A percentile compares a stretch with the other conserved stretches of the same genome.
These are phyloP conservation scores for Drosophila rufa DNA, from an alignment of 1,140 invertebrate species.

Conservation along the genomic window DNA sequence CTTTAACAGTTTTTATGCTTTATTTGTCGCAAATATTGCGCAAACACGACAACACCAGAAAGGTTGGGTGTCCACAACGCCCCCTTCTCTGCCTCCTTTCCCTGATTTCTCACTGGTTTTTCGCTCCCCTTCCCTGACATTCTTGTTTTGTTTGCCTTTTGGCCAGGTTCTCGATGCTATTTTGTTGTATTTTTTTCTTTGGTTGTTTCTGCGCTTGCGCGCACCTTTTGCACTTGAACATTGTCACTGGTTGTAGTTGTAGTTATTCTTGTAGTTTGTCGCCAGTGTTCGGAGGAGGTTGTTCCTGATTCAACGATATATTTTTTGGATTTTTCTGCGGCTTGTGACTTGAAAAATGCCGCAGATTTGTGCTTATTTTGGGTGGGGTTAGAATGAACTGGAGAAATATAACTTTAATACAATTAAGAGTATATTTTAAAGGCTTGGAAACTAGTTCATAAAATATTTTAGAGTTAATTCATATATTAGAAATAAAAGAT, in stretches of 20 bases:
- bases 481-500: no score
- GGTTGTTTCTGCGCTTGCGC: constrained; percentile 71
- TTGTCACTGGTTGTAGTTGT: constrained; percentile 49
- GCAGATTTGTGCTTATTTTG: not conserved
- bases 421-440: not conserved
- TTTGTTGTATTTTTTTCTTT: constrained; percentile 8
- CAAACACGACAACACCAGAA: constrained; percentile 61
- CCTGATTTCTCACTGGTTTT: not conserved
- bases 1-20: constrained; percentile 84
- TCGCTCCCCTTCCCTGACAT: constrained; percentile 11
- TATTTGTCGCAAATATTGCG: constrained; percentile 84
- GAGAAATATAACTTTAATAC: not conserved
- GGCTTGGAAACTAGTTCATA: not conserved
- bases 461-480: not conserved
- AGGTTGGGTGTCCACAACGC: constrained; percentile 4
- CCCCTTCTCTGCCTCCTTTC: not conserved
- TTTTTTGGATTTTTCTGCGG: not conserved
- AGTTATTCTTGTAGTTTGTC: constrained; percentile 26
- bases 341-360: constrained; percentile 1
- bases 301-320: constrained; percentile 3
- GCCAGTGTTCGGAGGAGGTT: not conserved
- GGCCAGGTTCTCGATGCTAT: constrained; percentile 25
- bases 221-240: constrained; percentile 79
- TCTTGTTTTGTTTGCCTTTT: constrained; percentile 65
- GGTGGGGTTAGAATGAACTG: not conserved